phyloP scores from a whole-genome alignment of 2,113 vertebrate genomes.

The Leiothrix lutea region DNA sequence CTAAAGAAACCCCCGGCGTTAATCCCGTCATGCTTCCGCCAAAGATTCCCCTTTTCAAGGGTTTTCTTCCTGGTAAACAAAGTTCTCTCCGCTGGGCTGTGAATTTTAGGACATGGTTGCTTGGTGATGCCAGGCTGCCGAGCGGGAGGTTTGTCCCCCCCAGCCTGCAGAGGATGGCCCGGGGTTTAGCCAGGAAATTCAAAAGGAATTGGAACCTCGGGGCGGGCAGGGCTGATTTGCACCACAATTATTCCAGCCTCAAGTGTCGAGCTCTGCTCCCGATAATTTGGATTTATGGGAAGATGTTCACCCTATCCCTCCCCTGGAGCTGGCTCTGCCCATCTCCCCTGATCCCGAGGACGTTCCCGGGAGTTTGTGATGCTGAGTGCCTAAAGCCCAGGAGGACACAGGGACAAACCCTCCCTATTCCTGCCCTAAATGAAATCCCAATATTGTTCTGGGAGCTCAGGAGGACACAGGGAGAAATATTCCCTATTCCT shows the following conservation, averaged over 20 bases:
- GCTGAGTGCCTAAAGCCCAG: too few relatives aligned
- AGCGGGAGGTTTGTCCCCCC: background rate
- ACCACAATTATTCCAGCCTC: fast-evolving
- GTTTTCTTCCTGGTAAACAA: constrained; percentile 81
- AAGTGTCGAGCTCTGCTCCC: fast-evolving
- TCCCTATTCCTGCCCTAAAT: too few relatives aligned
- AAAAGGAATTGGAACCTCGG: background rate
- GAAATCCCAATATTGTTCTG: too few relatives aligned
- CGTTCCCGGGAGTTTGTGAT: fast-evolving
- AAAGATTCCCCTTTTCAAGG: constrained; percentile 77
- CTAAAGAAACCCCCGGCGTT: constrained; percentile 63
- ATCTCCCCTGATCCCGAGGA: background rate
- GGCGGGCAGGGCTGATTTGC: background rate
- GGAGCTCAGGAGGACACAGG: too few relatives aligned
- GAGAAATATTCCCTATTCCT: too few relatives aligned
- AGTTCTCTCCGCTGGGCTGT: constrained; percentile 55
- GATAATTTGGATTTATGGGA: fast-evolving
- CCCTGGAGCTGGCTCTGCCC: background rate
- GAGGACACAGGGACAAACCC: too few relatives aligned
- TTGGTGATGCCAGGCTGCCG: constrained; percentile 58
- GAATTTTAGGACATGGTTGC: constrained; percentile 73
- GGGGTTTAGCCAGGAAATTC: background rate
- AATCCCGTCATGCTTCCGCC: constrained; percentile 74
- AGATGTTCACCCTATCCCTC: background rate
- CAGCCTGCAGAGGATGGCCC: background rate